Evolutionary conservation across 1,140 invertebrate species (phyloP).

Genomic region (Hyphantria cunea): DNA sequence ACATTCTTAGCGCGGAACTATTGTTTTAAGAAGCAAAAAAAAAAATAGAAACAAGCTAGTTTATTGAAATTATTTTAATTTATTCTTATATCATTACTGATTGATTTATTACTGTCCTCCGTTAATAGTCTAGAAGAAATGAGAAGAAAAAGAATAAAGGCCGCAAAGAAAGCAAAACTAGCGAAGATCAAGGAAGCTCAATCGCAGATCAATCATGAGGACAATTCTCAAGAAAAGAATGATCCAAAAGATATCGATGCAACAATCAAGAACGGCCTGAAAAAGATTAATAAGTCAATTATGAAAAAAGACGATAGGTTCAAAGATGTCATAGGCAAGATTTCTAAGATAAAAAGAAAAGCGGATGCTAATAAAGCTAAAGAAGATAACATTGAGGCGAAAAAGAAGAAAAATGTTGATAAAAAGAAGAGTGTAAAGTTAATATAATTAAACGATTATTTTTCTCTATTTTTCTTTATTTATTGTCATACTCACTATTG

Average conservation of each 20-base stretch:
- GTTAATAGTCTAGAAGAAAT: slow-evolving; percentile 70
- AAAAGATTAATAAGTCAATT: slow-evolving; percentile 70
- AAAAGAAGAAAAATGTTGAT: slow-evolving; percentile 52
- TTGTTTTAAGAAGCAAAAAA: too few species aligned
- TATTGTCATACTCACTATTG: too few species aligned
- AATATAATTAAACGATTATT: too few species aligned
- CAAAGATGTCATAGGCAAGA: slow-evolving; percentile 80
- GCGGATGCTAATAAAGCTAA: slow-evolving; percentile 47
- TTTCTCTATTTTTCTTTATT: too few species aligned
- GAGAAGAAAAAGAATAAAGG: slow-evolving; percentile 67
- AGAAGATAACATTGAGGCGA: slow-evolving; percentile 24
- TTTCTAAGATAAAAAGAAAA: slow-evolving; percentile 78
- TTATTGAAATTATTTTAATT: too few species aligned
- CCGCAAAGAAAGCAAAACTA: slow-evolving; percentile 72
- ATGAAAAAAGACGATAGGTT: slow-evolving; percentile 78
- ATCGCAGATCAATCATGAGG: slow-evolving; percentile 58
- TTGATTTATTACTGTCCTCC: too few species aligned
- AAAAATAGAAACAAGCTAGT: too few species aligned
- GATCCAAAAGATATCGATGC: slow-evolving; percentile 56
- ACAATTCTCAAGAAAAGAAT: slow-evolving; percentile 31
- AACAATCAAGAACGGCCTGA: slow-evolving; percentile 63
- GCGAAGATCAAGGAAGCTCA: slow-evolving; percentile 72
- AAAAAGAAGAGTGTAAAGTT: slow-evolving; percentile 5
- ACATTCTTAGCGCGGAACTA: too few species aligned
- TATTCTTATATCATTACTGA: too few species aligned